Evolutionary conservation across 2,888 invertebrate species (phyloP).

Genomic region (Lasioglossum morio): DNA sequence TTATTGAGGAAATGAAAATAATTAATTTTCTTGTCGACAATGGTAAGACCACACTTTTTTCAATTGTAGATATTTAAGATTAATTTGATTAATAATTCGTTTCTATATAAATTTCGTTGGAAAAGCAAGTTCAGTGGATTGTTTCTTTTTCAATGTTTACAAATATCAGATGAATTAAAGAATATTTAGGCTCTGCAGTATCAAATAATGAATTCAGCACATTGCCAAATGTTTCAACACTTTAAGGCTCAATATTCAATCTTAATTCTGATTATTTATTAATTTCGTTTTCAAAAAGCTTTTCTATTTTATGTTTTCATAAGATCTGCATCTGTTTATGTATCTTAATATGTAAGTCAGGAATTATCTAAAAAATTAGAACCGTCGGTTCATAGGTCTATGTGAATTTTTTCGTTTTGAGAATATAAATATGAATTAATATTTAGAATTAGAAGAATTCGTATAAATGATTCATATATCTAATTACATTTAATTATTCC

Average conservation of each 20-base stretch:
- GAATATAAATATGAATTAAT: background rate
- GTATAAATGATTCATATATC: background rate
- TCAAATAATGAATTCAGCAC: too few relatives aligned
- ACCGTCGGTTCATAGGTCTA: background rate
- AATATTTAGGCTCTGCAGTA: too few relatives aligned
- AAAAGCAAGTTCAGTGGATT: background rate
- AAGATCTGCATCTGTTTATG: too few relatives aligned
- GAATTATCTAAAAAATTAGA: too few relatives aligned
- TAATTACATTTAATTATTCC: too few relatives aligned
- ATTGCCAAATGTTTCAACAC: too few relatives aligned
- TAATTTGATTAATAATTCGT: background rate
- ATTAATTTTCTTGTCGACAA: background rate
- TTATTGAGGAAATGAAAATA: background rate
- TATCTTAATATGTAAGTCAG: too few relatives aligned
- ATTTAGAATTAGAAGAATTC: background rate
- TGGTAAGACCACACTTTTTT: background rate
- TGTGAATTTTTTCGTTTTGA: background rate
- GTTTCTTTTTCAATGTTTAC: background rate
- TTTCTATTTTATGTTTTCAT: too few relatives aligned
- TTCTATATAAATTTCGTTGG: background rate
- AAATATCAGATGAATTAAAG: background rate
- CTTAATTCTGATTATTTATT: too few relatives aligned
- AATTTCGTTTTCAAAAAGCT: too few relatives aligned
- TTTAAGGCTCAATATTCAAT: too few relatives aligned
- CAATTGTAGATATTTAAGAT: background rate